Evolutionary conservation across 2,797 vertebrate genomes (phyloP).

Genomic region (Thaleichthys pacificus): DNA sequence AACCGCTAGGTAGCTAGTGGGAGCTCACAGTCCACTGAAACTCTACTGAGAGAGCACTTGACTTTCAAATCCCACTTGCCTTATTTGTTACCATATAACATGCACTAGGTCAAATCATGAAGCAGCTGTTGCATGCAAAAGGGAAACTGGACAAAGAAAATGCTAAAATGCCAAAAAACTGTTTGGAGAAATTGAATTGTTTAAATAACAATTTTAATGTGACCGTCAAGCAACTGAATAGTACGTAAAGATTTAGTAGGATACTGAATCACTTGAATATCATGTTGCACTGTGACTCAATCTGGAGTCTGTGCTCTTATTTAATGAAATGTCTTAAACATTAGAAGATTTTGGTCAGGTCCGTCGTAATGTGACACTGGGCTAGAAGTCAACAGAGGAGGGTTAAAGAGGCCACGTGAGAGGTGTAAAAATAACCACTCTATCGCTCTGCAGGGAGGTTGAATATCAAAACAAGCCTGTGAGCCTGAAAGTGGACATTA

Average conservation of each 20-base stretch:
- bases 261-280: neutral
- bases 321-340: too few relatives aligned
- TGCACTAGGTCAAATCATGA: neutral
- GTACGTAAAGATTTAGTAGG: too few relatives aligned
- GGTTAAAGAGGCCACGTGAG: conserved; percentile 59
- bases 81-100: neutral
- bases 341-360: neutral
- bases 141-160: neutral
- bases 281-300: neutral
- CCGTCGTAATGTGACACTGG: conserved; percentile 22
- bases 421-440: conserved; percentile 74
- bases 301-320: neutral
- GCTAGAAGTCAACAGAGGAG: conserved; percentile 45
- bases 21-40: neutral
- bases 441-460: conserved; percentile 58
- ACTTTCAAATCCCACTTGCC: neutral
- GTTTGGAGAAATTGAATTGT: too few relatives aligned
- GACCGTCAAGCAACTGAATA: too few relatives aligned
- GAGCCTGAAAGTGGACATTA: conserved; percentile 54
- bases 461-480: conserved; percentile 74
- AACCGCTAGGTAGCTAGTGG: neutral
- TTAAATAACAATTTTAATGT: too few relatives aligned
- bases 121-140: neutral
- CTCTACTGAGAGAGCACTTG: neutral
- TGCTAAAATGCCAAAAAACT: neutral